phyloP scores from a whole-genome alignment of 2,797 vertebrate genomes.

The Apogon hyalosoma region DNA sequence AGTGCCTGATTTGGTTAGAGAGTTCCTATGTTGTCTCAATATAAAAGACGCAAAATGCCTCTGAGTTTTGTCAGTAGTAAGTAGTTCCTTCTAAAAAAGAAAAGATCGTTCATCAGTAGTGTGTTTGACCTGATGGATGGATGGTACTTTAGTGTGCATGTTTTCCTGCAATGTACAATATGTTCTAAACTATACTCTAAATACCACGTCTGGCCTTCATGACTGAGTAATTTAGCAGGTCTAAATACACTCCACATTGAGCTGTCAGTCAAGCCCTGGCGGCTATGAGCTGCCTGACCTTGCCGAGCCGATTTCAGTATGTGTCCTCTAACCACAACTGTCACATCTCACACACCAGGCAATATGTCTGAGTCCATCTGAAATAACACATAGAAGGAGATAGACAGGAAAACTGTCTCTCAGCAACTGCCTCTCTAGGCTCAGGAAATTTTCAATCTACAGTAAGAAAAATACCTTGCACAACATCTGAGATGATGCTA shows the following conservation, averaged over 20 bases:
- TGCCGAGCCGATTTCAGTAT: slow-evolving; percentile 61
- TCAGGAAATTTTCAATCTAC: slow-evolving; percentile 9
- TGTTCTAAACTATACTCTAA: slow-evolving; percentile 4
- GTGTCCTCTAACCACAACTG: slow-evolving; percentile 70
- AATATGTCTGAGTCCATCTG: slow-evolving; percentile 60
- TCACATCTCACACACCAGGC: slow-evolving; percentile 59
- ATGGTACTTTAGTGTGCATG: slow-evolving; percentile 2
- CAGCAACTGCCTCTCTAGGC: slow-evolving; percentile 22
- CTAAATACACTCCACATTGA: slow-evolving; percentile 49
- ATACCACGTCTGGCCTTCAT: slow-evolving; percentile 57
- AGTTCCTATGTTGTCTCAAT: slow-evolving; percentile 35
- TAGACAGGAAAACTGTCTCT: slow-evolving; percentile 10
- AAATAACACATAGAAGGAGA: slow-evolving; percentile 58
- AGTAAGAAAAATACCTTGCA: slow-evolving; percentile 4
- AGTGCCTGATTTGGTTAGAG: slow-evolving; percentile 59
- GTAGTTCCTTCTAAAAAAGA: slow-evolving; percentile 18
- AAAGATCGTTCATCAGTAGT: slow-evolving; percentile 21
- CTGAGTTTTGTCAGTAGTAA: slow-evolving; percentile 40
- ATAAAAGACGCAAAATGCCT: slow-evolving; percentile 37
- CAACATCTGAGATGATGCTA: background rate
- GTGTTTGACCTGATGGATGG: slow-evolving; percentile 17
- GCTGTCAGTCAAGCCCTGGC: slow-evolving; percentile 71
- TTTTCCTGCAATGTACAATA: background rate
- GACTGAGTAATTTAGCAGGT: slow-evolving; percentile 66
- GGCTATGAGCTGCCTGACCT: slow-evolving; percentile 67